phyloP scores from a whole-genome alignment of 2,888 invertebrate genomes.

The Pseudolycoriella hygida region DNA sequence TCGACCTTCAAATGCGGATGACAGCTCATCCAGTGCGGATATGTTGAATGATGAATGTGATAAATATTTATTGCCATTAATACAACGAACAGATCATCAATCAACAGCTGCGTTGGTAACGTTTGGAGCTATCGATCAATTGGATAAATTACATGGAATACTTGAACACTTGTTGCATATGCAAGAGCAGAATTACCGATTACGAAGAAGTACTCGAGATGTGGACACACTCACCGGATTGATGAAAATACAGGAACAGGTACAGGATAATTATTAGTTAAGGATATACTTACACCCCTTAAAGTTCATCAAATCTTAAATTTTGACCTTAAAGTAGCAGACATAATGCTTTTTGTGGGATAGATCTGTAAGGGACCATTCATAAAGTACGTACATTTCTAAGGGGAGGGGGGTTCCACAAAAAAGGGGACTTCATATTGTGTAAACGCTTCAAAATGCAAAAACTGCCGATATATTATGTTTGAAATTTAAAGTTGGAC shows the following conservation, averaged over 20 bases:
- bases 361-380: too few species aligned
- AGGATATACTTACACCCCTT: not conserved
- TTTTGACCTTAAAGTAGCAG: not conserved
- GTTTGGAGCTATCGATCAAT: constrained; percentile 53
- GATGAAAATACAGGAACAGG: constrained; percentile 37
- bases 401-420: too few species aligned
- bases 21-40: constrained; percentile 9
- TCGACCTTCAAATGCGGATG: not conserved
- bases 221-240: constrained; percentile 52
- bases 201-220: constrained; percentile 50
- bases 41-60: constrained; percentile 22
- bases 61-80: constrained; percentile 26
- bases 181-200: constrained; percentile 49
- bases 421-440: too few species aligned
- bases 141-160: constrained; percentile 58
- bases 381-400: too few species aligned
- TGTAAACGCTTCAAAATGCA: too few species aligned
- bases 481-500: too few species aligned
- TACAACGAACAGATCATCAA: constrained; percentile 35
- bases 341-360: too few species aligned
- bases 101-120: constrained; percentile 37
- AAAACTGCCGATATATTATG: too few species aligned
- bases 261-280: constrained; percentile 5
- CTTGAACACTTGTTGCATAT: constrained; percentile 58
- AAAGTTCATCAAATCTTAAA: constrained; percentile 1